A percentile compares a stretch with the other conserved stretches of the same genome.
phyloP scores from a whole-genome alignment of 2,888 invertebrate species.

The Melanophora roralis region DNA sequence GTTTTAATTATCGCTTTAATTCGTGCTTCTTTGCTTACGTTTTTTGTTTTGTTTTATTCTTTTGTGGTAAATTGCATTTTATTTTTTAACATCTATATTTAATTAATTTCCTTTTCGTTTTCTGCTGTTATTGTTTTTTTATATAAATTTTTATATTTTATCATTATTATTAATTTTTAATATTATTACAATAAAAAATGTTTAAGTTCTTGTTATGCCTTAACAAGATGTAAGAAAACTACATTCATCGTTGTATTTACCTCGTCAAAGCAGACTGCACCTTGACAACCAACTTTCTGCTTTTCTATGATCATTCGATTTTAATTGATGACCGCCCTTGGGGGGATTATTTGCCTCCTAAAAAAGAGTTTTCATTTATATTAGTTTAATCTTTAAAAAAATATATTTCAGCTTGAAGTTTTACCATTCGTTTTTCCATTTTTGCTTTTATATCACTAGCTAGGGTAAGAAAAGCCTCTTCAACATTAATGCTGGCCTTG shows the following conservation, averaged over 20 bases:
- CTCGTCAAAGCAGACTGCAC: conserved; percentile 92
- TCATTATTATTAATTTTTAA: conserved; percentile 51
- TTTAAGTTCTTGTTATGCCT: conserved; percentile 64
- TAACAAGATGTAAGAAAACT: conserved; percentile 75
- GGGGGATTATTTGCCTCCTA: conserved; percentile 94
- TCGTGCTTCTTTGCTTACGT: conserved; percentile 39
- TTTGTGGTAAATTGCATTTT: conserved; percentile 59
- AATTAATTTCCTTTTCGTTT: conserved; percentile 46
- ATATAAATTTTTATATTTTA: conserved; percentile 60
- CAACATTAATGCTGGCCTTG: conserved; percentile 97
- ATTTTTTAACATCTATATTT: conserved; percentile 59
- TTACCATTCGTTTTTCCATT: conserved; percentile 98
- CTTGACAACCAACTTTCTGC: conserved; percentile 91
- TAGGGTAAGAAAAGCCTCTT: conserved; percentile 97
- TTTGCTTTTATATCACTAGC: conserved; percentile 98
- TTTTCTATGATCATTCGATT: conserved; percentile 87
- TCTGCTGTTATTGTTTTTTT: conserved; percentile 49
- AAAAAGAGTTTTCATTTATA: conserved; percentile 12
- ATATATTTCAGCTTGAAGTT: neutral
- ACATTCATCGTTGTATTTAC: conserved; percentile 71
- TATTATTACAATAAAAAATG: conserved; percentile 64
- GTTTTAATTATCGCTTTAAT: conserved; percentile 36
- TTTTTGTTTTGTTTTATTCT: conserved; percentile 27
- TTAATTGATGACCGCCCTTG: conserved; percentile 88
- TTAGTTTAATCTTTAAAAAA: conserved; percentile 20